phyloP scores from a whole-genome alignment of 2,888 invertebrate species.

The Chymomyza caudatula region DNA sequence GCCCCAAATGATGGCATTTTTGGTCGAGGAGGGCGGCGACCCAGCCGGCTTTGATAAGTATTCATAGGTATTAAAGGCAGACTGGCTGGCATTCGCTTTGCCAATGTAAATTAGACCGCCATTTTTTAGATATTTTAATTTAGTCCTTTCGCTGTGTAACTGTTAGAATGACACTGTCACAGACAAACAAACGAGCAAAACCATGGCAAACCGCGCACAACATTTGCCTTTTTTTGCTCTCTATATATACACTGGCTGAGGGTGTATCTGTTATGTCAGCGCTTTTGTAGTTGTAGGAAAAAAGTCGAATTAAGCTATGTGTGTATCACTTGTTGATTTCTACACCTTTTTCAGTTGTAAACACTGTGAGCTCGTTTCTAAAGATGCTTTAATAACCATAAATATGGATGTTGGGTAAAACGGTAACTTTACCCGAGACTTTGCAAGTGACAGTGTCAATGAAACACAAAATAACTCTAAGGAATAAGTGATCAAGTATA shows the following conservation, averaged over 20 bases:
- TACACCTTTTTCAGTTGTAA: too few species aligned
- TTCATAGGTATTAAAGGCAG: constrained; percentile 37
- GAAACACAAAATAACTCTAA: too few species aligned
- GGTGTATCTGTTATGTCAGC: not conserved
- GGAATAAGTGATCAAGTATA: too few species aligned
- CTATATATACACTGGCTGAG: not conserved
- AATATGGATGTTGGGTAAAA: too few species aligned
- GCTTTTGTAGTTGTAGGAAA: too few species aligned
- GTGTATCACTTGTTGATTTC: too few species aligned
- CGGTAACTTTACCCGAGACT: too few species aligned
- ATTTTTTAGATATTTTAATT: constrained; percentile 71
- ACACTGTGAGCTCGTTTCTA: too few species aligned
- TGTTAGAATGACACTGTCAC: constrained; percentile 73
- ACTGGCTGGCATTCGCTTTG: constrained; percentile 57
- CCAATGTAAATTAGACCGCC: constrained; percentile 74
- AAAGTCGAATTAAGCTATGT: too few species aligned
- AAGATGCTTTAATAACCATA: too few species aligned
- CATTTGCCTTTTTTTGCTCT: constrained; percentile 38
- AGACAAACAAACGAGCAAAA: constrained; percentile 50
- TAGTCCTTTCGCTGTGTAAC: constrained; percentile 46
- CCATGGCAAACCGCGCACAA: constrained; percentile 16
- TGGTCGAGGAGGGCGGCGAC: not conserved
- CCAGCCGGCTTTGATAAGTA: not conserved
- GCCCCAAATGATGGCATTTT: constrained; percentile 29
- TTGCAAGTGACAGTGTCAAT: too few species aligned